A percentile compares a stretch with the other conserved stretches of the same genome.
Conservation (phyloP, 2,113 vertebrate genomes). For the Abramis brama region DNA sequence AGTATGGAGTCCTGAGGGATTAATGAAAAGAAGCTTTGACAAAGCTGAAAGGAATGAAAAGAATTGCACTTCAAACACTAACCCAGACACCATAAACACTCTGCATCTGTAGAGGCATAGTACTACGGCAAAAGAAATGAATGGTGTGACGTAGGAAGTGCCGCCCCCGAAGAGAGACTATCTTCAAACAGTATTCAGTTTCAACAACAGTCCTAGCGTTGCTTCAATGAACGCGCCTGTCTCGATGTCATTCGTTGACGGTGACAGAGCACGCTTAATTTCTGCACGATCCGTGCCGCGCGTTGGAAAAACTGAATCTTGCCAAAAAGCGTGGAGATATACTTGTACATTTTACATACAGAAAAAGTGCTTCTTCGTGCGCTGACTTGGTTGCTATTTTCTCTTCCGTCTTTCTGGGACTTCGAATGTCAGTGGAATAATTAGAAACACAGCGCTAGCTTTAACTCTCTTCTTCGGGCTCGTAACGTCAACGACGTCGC, state of each 20-base stretch:
- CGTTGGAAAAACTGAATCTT: not conserved
- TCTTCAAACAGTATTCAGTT: conserved; percentile 41
- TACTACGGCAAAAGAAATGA: conserved; percentile 47
- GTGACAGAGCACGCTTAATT: conserved; percentile 43
- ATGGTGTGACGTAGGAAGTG: conserved; percentile 62
- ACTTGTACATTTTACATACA: not conserved
- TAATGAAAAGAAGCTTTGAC: not conserved
- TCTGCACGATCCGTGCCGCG: conserved; percentile 24
- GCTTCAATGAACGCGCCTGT: conserved; percentile 42
- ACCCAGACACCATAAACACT: not conserved
- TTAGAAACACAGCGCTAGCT: conserved; percentile 23
- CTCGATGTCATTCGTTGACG: conserved; percentile 30
- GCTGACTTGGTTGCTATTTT: conserved; percentile 50
- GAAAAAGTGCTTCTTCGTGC: conserved; percentile 47
- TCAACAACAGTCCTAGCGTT: conserved; percentile 14
- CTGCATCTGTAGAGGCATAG: not conserved
- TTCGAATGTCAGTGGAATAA: conserved; percentile 49
- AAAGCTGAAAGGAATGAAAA: conserved; percentile 17
- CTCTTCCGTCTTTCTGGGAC: conserved; percentile 63
- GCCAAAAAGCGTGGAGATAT: conserved; percentile 1
- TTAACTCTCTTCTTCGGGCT: conserved; percentile 30
- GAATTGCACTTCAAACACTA: conserved; percentile 1
- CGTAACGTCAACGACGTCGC: conserved; percentile 17
- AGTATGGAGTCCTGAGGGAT: not conserved
- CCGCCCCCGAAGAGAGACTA: conserved; percentile 39